Evolutionary conservation across 2,888 invertebrate species (phyloP).

Genomic region (Sarcophaga carnaria): DNA sequence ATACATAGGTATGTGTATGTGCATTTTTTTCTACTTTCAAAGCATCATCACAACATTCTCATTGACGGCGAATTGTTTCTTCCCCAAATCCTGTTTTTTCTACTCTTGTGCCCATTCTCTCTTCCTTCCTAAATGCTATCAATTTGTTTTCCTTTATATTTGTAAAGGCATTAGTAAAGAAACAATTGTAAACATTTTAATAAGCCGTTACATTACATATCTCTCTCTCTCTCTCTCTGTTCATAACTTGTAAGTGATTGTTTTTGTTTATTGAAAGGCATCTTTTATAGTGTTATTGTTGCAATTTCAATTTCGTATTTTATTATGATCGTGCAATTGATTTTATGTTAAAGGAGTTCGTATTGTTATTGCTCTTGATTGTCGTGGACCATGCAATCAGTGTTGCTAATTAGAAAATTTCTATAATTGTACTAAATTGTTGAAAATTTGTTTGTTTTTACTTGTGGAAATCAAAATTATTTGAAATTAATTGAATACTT

Average conservation of each 20-base stretch:
- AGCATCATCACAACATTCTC: not conserved
- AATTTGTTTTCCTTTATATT: not conserved
- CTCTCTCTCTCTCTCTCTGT: not conserved
- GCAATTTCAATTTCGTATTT: constrained; percentile 45
- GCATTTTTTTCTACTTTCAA: not conserved
- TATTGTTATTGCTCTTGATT: not conserved
- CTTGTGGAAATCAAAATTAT: too few species aligned
- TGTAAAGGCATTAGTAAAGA: too few species aligned
- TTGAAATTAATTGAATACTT: too few species aligned
- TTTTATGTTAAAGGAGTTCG: not conserved
- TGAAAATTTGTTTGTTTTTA: too few species aligned
- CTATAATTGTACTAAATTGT: not conserved
- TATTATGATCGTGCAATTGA: constrained; percentile 30
- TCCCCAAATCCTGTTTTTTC: not conserved
- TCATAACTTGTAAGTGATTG: not conserved
- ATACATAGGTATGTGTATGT: not conserved
- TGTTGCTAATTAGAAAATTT: not conserved
- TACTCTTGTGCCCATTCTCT: not conserved
- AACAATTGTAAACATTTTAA: too few species aligned
- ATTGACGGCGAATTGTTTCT: constrained; percentile 23
- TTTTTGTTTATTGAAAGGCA: not conserved
- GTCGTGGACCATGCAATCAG: not conserved
- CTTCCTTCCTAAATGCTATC: not conserved
- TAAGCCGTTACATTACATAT: too few species aligned
- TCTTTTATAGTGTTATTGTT: not conserved